Percentiles rank a stretch among this genome's conserved stretches.
Conservation (phyloP, 2,888 invertebrate genomes). For the Acleris cristana region DNA sequence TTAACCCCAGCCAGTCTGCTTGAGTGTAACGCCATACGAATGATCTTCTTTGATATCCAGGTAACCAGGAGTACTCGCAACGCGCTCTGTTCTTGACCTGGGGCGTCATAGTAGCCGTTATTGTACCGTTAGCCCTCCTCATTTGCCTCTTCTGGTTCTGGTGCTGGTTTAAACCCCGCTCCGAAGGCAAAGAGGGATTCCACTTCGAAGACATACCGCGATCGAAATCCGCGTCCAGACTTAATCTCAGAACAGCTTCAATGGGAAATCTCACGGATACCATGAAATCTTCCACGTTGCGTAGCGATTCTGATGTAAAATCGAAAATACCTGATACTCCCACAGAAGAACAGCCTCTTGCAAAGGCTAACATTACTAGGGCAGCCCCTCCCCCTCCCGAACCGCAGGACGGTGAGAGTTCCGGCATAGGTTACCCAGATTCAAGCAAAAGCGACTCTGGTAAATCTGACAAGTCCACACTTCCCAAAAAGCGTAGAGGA, state of each 20-base stretch:
- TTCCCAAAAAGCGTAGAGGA: constrained; percentile 86
- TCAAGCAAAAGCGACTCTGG: constrained; percentile 78
- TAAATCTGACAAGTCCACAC: constrained; percentile 79
- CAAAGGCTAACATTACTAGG: constrained; percentile 53
- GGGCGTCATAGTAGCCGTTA: constrained; percentile 88
- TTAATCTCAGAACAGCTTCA: constrained; percentile 80
- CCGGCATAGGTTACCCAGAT: constrained; percentile 80
- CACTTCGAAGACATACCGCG: constrained; percentile 82
- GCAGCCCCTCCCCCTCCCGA: constrained; percentile 65
- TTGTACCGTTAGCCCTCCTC: constrained; percentile 86
- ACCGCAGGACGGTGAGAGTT: constrained; percentile 75
- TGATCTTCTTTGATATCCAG: constrained; percentile 68
- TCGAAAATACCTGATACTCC: constrained; percentile 67
- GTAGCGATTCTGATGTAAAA: constrained; percentile 68
- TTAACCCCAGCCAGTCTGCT: too few relatives aligned
- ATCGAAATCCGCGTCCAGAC: constrained; percentile 84
- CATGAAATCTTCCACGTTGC: constrained; percentile 72
- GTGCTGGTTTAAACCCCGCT: constrained; percentile 83
- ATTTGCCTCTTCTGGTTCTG: constrained; percentile 86
- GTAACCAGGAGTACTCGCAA: constrained; percentile 87
- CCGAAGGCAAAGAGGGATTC: constrained; percentile 84
- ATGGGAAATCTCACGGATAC: constrained; percentile 82
- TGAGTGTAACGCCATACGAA: neutral
- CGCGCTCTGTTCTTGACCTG: constrained; percentile 89
- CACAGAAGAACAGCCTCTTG: constrained; percentile 65